Conservation (phyloP, 2,797 vertebrate species). For the Microctenopoma stevenorrisi region DNA sequence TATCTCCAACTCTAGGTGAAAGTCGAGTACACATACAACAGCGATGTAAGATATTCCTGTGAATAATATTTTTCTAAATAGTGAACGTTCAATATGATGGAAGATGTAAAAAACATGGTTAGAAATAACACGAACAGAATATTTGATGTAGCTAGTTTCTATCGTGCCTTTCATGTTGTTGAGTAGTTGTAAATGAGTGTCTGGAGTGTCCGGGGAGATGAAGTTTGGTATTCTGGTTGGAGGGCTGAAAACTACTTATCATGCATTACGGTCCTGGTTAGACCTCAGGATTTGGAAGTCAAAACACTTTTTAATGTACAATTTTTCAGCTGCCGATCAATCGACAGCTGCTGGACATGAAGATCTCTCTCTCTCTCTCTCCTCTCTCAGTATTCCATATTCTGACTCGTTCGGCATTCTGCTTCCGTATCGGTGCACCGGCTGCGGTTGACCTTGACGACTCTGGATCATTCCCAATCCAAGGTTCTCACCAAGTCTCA, state of each 20-base stretch:
- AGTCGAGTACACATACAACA: constrained; percentile 48
- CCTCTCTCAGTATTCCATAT: constrained; percentile 66
- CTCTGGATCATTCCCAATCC: constrained; percentile 80
- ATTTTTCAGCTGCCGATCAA: constrained; percentile 84
- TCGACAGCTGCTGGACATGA: constrained; percentile 80
- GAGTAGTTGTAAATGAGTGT: constrained; percentile 83
- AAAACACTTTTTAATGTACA: constrained; percentile 84
- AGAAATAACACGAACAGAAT: constrained; percentile 78
- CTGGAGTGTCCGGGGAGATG: constrained; percentile 75
- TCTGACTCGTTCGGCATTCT: constrained; percentile 71
- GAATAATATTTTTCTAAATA: constrained; percentile 76
- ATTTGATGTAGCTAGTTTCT: constrained; percentile 78
- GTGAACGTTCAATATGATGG: constrained; percentile 66
- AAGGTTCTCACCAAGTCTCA: constrained; percentile 83
- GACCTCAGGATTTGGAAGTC: constrained; percentile 85
- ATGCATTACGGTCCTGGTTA: constrained; percentile 81
- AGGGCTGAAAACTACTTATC: constrained; percentile 83
- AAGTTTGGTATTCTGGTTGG: constrained; percentile 82
- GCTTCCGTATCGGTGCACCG: constrained; percentile 67
- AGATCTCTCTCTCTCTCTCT: constrained; percentile 51
- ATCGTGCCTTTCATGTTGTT: constrained; percentile 83
- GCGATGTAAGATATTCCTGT: constrained; percentile 59
- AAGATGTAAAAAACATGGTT: constrained; percentile 77
- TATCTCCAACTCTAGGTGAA: constrained; percentile 59
- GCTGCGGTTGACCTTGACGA: constrained; percentile 82